Evolutionary conservation across 2,113 vertebrate species (phyloP), one percentile per base, ranked within the genome.

Genomic region (Gnathonemus longibarbis): DNA sequence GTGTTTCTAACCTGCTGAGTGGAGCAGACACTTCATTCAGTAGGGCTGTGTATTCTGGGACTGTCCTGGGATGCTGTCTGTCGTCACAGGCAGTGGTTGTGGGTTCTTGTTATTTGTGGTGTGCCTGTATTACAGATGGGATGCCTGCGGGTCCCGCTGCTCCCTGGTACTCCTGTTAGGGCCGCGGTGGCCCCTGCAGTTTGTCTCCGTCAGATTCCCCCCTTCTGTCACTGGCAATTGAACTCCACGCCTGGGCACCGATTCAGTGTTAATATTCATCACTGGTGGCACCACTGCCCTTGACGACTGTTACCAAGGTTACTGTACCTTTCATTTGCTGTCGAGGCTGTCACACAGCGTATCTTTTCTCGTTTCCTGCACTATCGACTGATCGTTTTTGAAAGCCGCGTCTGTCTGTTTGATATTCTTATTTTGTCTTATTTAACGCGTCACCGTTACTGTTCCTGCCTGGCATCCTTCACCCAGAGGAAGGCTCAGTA

Each of bases 281-380:
- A 93, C 92, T 90, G 6, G 52, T 91, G 91, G 91, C 89, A 88
- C 91, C 91, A 0, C 91, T 94, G 95, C 94, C 96, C 95, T 93
- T 94, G 91, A 92, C 90, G 84, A 93, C 95, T 15, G 95, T 96
- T 93, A 95, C 95, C 96, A 96, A 94, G 96, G 95, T 96, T 94
- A 97, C 94, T 13, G 91, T 90, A 58, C 92, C 94, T 94, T 93
- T 88, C 56, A 90, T 89, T 89, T 88, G 91, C 91, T 89, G 86
- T 90, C 58, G 89, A 92, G 87, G 90, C 77, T 88, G 86, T 90
- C 77, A 58, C 84, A 50, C 74, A 35, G 66, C 53, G 52, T 35
- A 85, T 84, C 53, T 77, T 49, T n/a, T 45, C 45, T 50, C 1
- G 21, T 39, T 70, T n/a, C 24, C 58, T 35, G 35, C 48, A 49